Base-by-base conservation (phyloP, 92 coral and sea anemone species). In the Palythoa grandis region DNA sequence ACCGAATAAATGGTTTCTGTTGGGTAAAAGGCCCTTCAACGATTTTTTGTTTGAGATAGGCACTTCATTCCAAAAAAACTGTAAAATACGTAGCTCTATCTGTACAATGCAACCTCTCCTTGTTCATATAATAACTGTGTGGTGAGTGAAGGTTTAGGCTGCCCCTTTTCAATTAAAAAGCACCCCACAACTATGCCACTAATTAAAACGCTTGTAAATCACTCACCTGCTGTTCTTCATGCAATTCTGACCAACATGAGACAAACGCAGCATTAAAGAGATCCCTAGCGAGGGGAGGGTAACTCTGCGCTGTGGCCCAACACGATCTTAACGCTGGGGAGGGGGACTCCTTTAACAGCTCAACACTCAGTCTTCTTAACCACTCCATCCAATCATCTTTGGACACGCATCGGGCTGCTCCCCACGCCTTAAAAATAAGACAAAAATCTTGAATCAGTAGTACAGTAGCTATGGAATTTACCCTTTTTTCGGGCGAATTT, bases 341-440 rank as follows among this genome's bases (percentile, higher is more conserved):
- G n/a, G 99, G 99, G 4, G 99, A 96, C 69, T 96, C 99, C 83
- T 95, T 96, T 66, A 96, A 92, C 56, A 96, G 87, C 86, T 96
- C 99, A 52, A 95, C 95, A 82, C 99, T 96, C 38, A 96, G 92
- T 48, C 99, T 82, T 54, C 99, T 89, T 39, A 95, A 82, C 99
- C 99, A 96, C 72, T 96, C 99, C 92, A 95, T 88, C 99, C 99
- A 96, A 88, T 96, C 99, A 70, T 96, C 99, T 75, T 96, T 96
- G 6, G 99, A 96, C 40, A 96, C 99, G 29, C 99, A 96, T 25
- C 99, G 83, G 54, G 92, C 93, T 1, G 99, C 95, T 29, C 96
- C 98, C 99, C 99, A 96, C 43, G 98, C 99, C 96, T 94, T 56
- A n/a, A 15, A n/a, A 0, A 63, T n/a, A 56, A 56, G 13, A 56